Evolutionary conservation across 2,797 vertebrate species (phyloP), one percentile per base, ranked within the genome.

Genomic region (Streptopelia turtur): DNA sequence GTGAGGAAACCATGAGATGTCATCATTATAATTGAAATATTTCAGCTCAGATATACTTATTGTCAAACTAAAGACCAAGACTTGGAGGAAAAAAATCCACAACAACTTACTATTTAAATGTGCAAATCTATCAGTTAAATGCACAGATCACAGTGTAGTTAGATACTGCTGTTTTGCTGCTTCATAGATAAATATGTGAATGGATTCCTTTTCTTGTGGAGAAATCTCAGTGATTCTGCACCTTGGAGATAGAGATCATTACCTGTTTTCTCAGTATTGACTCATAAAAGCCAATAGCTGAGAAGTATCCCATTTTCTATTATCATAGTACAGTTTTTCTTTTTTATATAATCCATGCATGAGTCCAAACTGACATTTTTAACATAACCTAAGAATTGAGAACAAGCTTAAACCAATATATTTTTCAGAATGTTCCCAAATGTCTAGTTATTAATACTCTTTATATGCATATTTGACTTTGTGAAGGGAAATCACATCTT

Each of bases 401-500:
- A 89, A 80, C 49, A 87, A 7, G 5, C 15, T 84, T 33, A 66
- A 92, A 84, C 28, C 14, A 77, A 70, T 47, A 70, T 13, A 41
- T 95, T 92, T 79, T 87, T 66, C 66, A 49, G 47, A 92, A 70
- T 82, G 39, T 57, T 66, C 60, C 66, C 78, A 82, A 92, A 85
- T 47, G 22, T 80, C 37, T 55, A 47, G 30, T 61, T 78, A 91
- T 78, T 89, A 93, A 72, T 84, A 23, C 11, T 53, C 31, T 92
- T 87, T 89, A 28, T 55, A 57, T 31, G 47, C 28, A 13, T 66
- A 72, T 91, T 87, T 95, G 92, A 90, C 86, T 92, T 82, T 77
- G 63, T 63, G 59, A 93, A 94, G 30, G 68, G 65, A 91, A 95
- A 91, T 79, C 77, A 49, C 49, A 63, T 79, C 66, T 95, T 93